These are phyloP conservation scores for Acanthosoma haemorrhoidale DNA, from an alignment of 2,888 invertebrate genomes.

Conservation along the genomic window DNA sequence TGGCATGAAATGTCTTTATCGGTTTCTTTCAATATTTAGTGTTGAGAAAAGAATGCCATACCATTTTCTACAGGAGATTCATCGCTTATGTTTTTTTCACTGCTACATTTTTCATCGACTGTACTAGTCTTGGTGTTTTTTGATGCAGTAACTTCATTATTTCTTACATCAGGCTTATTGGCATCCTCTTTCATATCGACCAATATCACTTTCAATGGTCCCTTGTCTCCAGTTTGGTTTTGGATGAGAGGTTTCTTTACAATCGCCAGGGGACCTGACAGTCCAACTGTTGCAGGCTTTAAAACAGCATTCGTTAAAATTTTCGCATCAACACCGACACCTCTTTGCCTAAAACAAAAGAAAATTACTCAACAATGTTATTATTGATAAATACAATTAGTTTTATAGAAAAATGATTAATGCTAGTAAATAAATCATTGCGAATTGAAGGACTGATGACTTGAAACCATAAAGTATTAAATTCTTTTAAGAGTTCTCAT, in stretches of 20 bases:
- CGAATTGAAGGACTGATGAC: too few species aligned
- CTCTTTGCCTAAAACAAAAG: constrained; percentile 2
- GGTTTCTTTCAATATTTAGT: too few species aligned
- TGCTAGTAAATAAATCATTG: too few species aligned
- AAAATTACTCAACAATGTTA: too few species aligned
- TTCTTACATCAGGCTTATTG: neutral
- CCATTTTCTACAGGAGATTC: neutral
- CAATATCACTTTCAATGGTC: constrained; percentile 8
- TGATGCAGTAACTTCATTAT: neutral
- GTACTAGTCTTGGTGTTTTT: neutral
- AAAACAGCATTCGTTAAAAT: neutral
- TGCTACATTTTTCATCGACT: neutral
- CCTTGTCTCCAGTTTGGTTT: neutral
- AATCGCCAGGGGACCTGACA: neutral
- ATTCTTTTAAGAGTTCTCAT: too few species aligned
- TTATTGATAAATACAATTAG: too few species aligned
- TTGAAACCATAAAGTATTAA: too few species aligned
- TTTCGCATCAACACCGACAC: constrained; percentile 9
- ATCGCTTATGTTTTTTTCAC: neutral
- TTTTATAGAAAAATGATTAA: too few species aligned
- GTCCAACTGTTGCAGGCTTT: neutral
- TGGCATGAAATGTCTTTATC: too few species aligned
- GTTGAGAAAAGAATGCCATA: too few species aligned
- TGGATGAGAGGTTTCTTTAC: neutral
- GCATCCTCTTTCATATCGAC: constrained; percentile 17